Base-by-base conservation (phyloP, 2,888 invertebrate genomes). In the Sturmia bella region DNA sequence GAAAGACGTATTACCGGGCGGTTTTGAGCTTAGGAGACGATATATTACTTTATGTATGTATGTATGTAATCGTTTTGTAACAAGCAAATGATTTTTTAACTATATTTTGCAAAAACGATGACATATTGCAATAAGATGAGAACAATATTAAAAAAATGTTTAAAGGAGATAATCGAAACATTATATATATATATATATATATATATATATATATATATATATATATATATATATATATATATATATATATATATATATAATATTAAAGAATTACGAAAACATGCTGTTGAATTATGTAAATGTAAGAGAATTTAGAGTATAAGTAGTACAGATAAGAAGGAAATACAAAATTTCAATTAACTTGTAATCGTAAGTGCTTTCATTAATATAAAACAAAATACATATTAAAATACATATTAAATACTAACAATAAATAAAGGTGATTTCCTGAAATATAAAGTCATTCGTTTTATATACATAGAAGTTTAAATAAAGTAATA, bases 301-400 rank as follows among this genome's bases (percentile, higher is more conserved):
- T 21, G n/a, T 27, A 52, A 57, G 63, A 50, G 19, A 48, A 54
- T 61, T 64, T 50, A 74, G 56, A 37, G 48, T 68, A 5, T 79
- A 74, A 69, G 32, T 41, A 50, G 68, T 37, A 24, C 54, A 52
- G 45, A 37, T 4, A 50, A 75, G n/a, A 54, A 75, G 19, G 63
- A 77, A 80, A 69, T 54, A 52, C 54, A 78, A 82, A 64, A 66
- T 75, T 78, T 78, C 77, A 82, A 78, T 82, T 82, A 74, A 78
- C 78, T 74, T 78, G 74, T 82, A 82, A 82, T 82, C 43, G 37
- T 78, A 82, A 82, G 82, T 82, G 82, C 82, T 82, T 82, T 82
- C 82, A 74, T 19, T 48, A 70, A 74, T 15, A 63, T 43, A 27
- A 63, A 68, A 70, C 27, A 63, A 72, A 50, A 80, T 32, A 69